phyloP scores from a whole-genome alignment of 1,140 invertebrate genomes.

The Bombus balteatus region DNA sequence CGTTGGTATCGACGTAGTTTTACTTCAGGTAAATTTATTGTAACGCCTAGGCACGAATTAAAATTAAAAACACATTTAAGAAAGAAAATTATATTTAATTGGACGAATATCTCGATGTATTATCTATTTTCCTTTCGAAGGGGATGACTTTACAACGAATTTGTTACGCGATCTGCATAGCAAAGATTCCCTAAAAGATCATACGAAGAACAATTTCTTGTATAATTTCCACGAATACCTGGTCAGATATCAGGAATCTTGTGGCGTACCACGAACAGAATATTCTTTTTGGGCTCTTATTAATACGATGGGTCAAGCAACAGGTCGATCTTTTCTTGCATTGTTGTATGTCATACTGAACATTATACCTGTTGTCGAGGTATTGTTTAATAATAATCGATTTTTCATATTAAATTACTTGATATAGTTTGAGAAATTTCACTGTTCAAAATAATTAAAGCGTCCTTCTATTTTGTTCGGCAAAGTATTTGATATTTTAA shows the following conservation, averaged over 20 bases:
- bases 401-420: not conserved
- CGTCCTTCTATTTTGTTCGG: not conserved
- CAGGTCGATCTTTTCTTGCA: conserved; percentile 72
- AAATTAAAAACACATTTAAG: not conserved
- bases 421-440: not conserved
- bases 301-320: conserved; percentile 74
- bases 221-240: conserved; percentile 69
- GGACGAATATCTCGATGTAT: not conserved
- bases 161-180: not conserved
- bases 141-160: not conserved
- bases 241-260: conserved; percentile 74
- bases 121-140: not conserved
- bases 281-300: conserved; percentile 75
- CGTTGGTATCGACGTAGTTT: not conserved
- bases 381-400: conserved; percentile 35
- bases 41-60: too few species aligned
- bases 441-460: not conserved
- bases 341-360: conserved; percentile 75
- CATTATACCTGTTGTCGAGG: conserved; percentile 73
- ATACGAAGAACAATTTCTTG: conserved; percentile 36
- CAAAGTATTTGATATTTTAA: not conserved
- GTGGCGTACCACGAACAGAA: conserved; percentile 70
- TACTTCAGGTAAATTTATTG: conserved; percentile 1
- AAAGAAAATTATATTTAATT: too few species aligned
- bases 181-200: not conserved